A percentile compares a stretch with the other conserved stretches of the same genome.
Conservation (phyloP, 2,113 vertebrate species). For the Oplegnathus fasciatus region DNA sequence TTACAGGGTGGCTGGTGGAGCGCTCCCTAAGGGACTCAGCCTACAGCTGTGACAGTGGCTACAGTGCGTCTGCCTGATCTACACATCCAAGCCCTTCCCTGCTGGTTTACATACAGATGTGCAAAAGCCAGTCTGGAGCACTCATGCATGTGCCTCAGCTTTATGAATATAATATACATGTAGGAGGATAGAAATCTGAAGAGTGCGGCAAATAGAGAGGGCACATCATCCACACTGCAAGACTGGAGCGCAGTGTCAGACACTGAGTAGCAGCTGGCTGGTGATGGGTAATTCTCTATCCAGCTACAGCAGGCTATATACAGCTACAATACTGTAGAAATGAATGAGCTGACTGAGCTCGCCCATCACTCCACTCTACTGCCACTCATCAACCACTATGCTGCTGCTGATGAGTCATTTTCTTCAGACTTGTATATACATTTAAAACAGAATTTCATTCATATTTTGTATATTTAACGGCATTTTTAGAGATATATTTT, state of each 20-base stretch:
- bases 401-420: slow-evolving; percentile 10
- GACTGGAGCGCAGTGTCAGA: slow-evolving; percentile 38
- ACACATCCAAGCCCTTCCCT: slow-evolving; percentile 58
- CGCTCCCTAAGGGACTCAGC: slow-evolving; percentile 75
- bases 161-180: slow-evolving; percentile 54
- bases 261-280: slow-evolving; percentile 39
- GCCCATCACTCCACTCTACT: slow-evolving; percentile 14
- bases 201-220: slow-evolving; percentile 31
- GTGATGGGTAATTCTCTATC: slow-evolving; percentile 48
- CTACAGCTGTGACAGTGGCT: slow-evolving; percentile 79
- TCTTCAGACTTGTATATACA: neutral
- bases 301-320: slow-evolving; percentile 11
- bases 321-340: neutral
- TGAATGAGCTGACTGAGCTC: slow-evolving; percentile 37
- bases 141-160: slow-evolving; percentile 37
- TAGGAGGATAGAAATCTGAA: slow-evolving; percentile 49
- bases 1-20: slow-evolving; percentile 78
- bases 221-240: slow-evolving; percentile 40
- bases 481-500: neutral
- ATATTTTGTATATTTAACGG: neutral
- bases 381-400: neutral
- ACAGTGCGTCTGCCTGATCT: slow-evolving; percentile 59
- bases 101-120: slow-evolving; percentile 72
- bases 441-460: neutral
- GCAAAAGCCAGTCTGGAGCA: slow-evolving; percentile 25